Base-by-base conservation (phyloP, 2,113 vertebrate genomes). In the Oreotrochilus melanogaster region DNA sequence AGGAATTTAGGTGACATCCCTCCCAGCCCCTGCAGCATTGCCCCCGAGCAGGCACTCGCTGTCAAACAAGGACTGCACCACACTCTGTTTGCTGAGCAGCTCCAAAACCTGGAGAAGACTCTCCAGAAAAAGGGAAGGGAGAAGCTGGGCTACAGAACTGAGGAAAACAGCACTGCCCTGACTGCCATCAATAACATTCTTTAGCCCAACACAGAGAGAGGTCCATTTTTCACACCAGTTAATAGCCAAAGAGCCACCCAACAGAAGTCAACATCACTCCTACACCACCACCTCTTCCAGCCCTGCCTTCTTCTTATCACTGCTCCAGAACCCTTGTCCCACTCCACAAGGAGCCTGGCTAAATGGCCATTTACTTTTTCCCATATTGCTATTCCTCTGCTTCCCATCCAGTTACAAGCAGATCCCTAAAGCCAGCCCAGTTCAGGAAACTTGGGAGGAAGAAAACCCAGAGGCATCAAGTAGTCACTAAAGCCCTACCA, bases 21-120 rank as follows among this genome's bases (percentile, higher is more conserved):
- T 56, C 45, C 14, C 1, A 11, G 37, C 28, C 67, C 24, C 14
- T 25, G 56, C 8, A 50, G 64, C 27, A 3, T 16, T 24, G 31
- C 31, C 56, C 18, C 33, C 2, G 0, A 8, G 50, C 1, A 50
- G 64, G 11, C 14, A 6, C 24, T 57, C 0, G 4, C 70, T 31
- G 27, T 15, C 51, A 35, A 66, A 56, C 45, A 18, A 6, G 74
- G 48, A 13, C 71, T 48, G 72, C 56, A 8, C 16, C 74, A 18
- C 51, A 14, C 27, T 5, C 4, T 7, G 70, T 24, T 33, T 22
- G 62, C 10, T 17, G 25, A 53, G 92, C 33, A 14, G 3, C 53
- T 50, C 67, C 47, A 31, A 30, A 23, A 25, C 48, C 75, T 17
- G 23, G 28, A 60, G 58, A 42, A 54, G 21, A 42, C 28, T n/a